Base-by-base conservation (phyloP, 2,797 vertebrate genomes). In the Limosa lapponica region DNA sequence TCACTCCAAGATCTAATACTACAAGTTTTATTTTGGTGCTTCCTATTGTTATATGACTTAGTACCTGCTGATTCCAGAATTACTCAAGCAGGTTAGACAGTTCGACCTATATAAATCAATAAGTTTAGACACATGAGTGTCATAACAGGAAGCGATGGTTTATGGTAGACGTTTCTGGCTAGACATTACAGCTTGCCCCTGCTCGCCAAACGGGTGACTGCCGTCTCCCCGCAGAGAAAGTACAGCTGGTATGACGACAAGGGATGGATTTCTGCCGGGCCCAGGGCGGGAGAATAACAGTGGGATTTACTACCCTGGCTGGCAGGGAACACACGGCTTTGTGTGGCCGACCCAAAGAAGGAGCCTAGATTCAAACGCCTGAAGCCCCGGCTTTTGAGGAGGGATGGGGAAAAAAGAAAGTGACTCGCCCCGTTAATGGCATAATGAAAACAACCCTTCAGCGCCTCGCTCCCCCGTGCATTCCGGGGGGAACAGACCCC, bases 111-210 rank as follows among this genome's bases (percentile, higher is more conserved):
- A 93, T 96, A 87, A 96, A 97, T 96, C 92, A 80, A 41, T 93
- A 79, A 59, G 91, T 97, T 89, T 95, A 87, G 46, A 95, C 90
- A 92, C 66, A 54, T 24, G 81, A 54, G 73, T 95, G 86, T 96
- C 94, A 83, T 95, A 95, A 96, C 39, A 96, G 92, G 94, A 97
- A 97, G 79, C 10, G 1, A 48, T 67, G 83, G 83, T 96, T 97
- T 95, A 93, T 59, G 83, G 89, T 92, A 86, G 89, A 95, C 74
- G 92, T 90, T 94, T 82, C 92, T 96, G 91, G 72, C 69, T n/a
- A 93, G 82, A 96, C 82, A 84, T 89, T 97, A 74, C 84, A 96
- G 73, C 86, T 73, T 77, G 46, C 27, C 77, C 44, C 69, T 95
- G 64, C 66, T 80, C 2, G 4, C 62, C 69, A 72, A 95, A n/a